phyloP scores from a whole-genome alignment of 2,797 vertebrate genomes.

The Crenichthys baileyi region DNA sequence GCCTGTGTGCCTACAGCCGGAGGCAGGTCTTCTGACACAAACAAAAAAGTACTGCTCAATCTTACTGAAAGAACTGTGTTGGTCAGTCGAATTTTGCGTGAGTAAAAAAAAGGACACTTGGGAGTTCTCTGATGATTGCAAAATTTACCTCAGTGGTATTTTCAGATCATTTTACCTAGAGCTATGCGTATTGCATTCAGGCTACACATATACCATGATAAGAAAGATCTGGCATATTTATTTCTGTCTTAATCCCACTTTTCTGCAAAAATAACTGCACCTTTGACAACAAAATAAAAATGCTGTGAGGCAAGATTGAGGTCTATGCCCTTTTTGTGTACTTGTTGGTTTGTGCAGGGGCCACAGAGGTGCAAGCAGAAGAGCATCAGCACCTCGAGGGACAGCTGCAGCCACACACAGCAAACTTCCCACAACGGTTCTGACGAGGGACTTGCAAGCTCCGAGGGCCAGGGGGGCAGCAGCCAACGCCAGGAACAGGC shows the following conservation, averaged over 20 bases:
- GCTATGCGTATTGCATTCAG: slow-evolving; percentile 7
- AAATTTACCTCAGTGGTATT: slow-evolving; percentile 42
- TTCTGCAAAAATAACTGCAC: slow-evolving; percentile 11
- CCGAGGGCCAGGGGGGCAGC: slow-evolving; percentile 84
- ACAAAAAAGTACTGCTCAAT: slow-evolving; percentile 23
- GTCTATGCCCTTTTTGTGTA: slow-evolving; percentile 23
- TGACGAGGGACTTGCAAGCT: slow-evolving; percentile 85
- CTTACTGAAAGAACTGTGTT: slow-evolving; percentile 38
- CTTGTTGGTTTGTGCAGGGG: slow-evolving; percentile 79
- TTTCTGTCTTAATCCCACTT: slow-evolving; percentile 30
- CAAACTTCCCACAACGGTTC: slow-evolving; percentile 82
- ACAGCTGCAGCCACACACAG: slow-evolving; percentile 81
- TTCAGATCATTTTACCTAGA: slow-evolving; percentile 24
- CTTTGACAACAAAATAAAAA: slow-evolving; percentile 13
- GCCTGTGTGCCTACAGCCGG: slow-evolving; percentile 19
- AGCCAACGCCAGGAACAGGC: slow-evolving; percentile 86
- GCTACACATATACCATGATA: slow-evolving; percentile 28
- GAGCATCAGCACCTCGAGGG: slow-evolving; percentile 86
- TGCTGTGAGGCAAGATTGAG: slow-evolving; percentile 14
- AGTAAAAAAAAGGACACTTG: slow-evolving; percentile 46
- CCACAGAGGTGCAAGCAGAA: slow-evolving; percentile 89
- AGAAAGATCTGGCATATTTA: slow-evolving; percentile 40
- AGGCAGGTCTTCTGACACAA: slow-evolving; percentile 48
- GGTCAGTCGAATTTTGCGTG: slow-evolving; percentile 21
- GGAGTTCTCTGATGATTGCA: slow-evolving; percentile 43